Base-by-base conservation (phyloP, 2,113 vertebrate genomes). In the Sceloporus tristichus region DNA sequence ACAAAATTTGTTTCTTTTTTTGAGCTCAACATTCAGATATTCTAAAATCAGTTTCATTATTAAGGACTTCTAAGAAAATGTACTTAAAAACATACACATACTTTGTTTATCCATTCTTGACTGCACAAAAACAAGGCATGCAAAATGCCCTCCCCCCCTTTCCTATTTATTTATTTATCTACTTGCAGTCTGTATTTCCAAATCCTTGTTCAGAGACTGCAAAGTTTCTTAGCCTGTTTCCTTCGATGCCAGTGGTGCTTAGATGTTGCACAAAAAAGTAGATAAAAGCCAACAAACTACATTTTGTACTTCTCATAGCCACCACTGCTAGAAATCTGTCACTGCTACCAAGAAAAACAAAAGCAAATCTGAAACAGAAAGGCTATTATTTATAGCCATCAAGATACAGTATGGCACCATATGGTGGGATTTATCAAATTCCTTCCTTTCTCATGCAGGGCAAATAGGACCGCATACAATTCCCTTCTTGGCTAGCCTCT, bases 381-480 rank as follows among this genome's bases (percentile, higher is more conserved):
- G 92, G 93, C 92, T 87, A 93, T 95, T 94, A 96, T 96, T 96
- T 94, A 95, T 91, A 94, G 93, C 96, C 84, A 75, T 88, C 87
- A 86, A 94, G 94, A 86, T 91, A 90, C 90, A 93, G 90, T 91
- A 93, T 94, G 93, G 95, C 94, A 95, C 95, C 95, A 94, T 93
- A 94, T 93, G 95, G 95, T 92, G 94, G 94, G 96, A 94, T 94
- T 94, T 93, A 92, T 92, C 93, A 87, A 94, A 93, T 94, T 93
- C 86, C 79, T 94, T 92, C 82, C 79, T 90, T 92, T 93, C 82
- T 89, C 78, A 91, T 85, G 83, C 91, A 85, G 90, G 88, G 92
- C 0, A 1, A 90, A 89, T 38, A 86, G 92, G 16, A 73, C 91
- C 1, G 10, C 81, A 82, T 94, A 92, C 92, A 87, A 74, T 59